Evolutionary conservation across 2,113 vertebrate genomes (phyloP).

Genomic region (Callocephalon fimbriatum): DNA sequence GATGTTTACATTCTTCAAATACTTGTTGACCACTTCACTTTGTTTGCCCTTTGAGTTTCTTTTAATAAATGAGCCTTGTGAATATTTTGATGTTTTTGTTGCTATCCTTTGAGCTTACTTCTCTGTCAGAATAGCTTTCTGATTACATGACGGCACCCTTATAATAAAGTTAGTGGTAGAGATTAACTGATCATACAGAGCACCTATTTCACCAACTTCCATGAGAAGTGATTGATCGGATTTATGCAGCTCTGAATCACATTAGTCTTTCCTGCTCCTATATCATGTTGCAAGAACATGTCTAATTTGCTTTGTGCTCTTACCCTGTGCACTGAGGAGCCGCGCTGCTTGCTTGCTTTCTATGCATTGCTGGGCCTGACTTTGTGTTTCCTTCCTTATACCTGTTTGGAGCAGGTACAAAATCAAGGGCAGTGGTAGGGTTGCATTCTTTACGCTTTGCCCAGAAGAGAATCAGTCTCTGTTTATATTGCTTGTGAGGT

Average conservation of each 20-base stretch:
- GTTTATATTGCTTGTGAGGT: not conserved
- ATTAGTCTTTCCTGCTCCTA: not conserved
- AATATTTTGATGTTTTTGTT: not conserved
- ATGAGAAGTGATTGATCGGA: not conserved
- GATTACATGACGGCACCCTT: not conserved
- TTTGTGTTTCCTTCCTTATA: not conserved
- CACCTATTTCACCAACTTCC: not conserved
- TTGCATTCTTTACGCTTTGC: not conserved
- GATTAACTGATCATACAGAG: not conserved
- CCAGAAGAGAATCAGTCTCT: not conserved
- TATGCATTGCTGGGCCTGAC: not conserved
- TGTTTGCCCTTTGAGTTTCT: slow-evolving; percentile 7
- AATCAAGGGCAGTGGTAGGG: not conserved
- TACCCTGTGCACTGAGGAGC: fast-evolving
- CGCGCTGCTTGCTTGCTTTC: not conserved
- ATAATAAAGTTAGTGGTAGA: not conserved
- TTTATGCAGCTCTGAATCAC: not conserved
- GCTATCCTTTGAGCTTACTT: not conserved
- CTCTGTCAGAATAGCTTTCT: not conserved
- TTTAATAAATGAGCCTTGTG: not conserved
- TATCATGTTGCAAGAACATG: not conserved
- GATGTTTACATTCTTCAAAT: slow-evolving; percentile 36
- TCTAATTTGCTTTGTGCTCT: not conserved
- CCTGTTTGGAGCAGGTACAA: not conserved
- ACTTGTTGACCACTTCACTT: slow-evolving; percentile 18